Percentiles rank a stretch among this genome's conserved stretches.
Evolutionary conservation across 53 echinoderm and acorn worm species (phyloP).

Genomic region (Luidia sarsii): DNA sequence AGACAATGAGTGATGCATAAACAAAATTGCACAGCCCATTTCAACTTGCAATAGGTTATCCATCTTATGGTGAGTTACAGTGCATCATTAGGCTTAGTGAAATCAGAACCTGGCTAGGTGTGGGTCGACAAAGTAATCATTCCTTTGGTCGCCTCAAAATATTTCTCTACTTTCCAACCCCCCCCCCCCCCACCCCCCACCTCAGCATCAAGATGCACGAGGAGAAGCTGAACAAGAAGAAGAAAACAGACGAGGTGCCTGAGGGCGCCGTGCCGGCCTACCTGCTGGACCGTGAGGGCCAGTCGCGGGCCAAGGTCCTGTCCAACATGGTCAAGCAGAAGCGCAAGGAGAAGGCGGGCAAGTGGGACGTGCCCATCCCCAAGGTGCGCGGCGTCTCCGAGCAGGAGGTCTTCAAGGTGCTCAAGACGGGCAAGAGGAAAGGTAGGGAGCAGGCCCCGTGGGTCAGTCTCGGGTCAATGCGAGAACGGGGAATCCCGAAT

Average conservation of each 20-base stretch:
- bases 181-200: too few relatives aligned
- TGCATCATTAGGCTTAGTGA: too few relatives aligned
- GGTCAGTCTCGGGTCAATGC: too few relatives aligned
- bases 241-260: slow-evolving; percentile 87
- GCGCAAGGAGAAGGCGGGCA: slow-evolving; percentile 98
- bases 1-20: too few relatives aligned
- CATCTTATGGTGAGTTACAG: too few relatives aligned
- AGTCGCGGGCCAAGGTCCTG: slow-evolving; percentile 91
- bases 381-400: slow-evolving; percentile 92
- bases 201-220: slow-evolving; percentile 99
- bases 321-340: slow-evolving; percentile 99
- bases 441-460: slow-evolving; percentile 63
- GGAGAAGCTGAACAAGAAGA: slow-evolving; percentile 91
- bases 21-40: too few relatives aligned
- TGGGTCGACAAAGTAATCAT: too few relatives aligned
- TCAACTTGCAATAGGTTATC: too few relatives aligned
- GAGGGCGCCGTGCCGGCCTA: slow-evolving; percentile 99
- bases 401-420: slow-evolving; percentile 94
- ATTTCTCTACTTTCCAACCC: too few relatives aligned
- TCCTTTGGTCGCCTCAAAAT: too few relatives aligned
- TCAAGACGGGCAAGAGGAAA: slow-evolving; percentile 95
- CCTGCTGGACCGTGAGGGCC: slow-evolving; percentile 95
- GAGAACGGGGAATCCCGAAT: too few relatives aligned
- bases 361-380: slow-evolving; percentile 99
- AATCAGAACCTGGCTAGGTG: too few relatives aligned